Base-by-base conservation (phyloP, 2,797 vertebrate species). In the Darevskia nairensis region DNA sequence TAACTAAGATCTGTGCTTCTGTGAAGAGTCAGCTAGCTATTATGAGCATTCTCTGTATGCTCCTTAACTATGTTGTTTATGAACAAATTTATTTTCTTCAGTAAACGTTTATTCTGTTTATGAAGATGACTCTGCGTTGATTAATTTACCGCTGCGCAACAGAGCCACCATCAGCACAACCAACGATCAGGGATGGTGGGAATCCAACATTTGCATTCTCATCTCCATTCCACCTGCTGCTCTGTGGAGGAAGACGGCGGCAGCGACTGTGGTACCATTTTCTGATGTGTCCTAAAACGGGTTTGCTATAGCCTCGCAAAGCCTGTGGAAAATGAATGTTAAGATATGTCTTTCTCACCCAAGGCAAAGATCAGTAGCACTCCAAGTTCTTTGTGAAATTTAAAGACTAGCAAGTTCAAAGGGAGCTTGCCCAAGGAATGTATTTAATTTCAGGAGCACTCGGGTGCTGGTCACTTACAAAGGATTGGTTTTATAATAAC, bases 401-500 rank as follows among this genome's bases (percentile, higher is more conserved):
- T 74, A 84, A 77, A 86, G 87, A 41, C n/a, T 55, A 84, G 11
- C 78, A 81, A 21, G 2, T 92, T 89, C 86, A 72, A 87, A 89
- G 39, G 50, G 61, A 59, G 61, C 50, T 80, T 82, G 77, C 5
- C 66, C 85, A 83, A 71, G 88, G 39, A 23, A 0, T 5, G 32
- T 27, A 32, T 92, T 90, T 91, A 23, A 92, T 94, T 95, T 94
- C 88, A 85, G 85, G 77, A 91, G 85, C 76, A 81, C 46, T 81
- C 75, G 88, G 32, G 19, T 23, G 77, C 64, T 21, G 69, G 13
- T 90, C 39, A 1, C 84, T 89, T 90, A 71, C 85, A 76, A 80
- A 68, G 84, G 8, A 82, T 84, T 84, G 85, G 77, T 85, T 94
- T 91, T 91, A 2, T 80, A 92, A 8, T 85, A 46, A 64, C 64